Base-by-base conservation (phyloP, 1,140 invertebrate species). In the Pseudomyrmex gracilis region DNA sequence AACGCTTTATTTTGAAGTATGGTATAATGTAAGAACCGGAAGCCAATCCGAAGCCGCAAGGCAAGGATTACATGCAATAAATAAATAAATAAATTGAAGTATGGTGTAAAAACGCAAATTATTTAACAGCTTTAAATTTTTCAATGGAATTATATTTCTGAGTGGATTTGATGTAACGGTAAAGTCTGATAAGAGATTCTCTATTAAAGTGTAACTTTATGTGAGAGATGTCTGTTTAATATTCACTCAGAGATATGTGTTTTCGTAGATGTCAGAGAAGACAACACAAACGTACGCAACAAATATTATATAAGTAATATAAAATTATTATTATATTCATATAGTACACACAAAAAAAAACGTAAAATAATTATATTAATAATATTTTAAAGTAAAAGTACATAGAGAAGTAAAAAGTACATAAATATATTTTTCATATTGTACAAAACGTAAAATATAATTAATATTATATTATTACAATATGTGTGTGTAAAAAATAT, bases 381-480 rank as follows among this genome's bases (percentile, higher is more conserved):
- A n/a, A n/a, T n/a, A n/a, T n/a, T n/a, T n/a, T n/a, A n/a, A n/a
- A n/a, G n/a, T n/a, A n/a, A n/a, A n/a, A n/a, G n/a, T n/a, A n/a
- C n/a, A n/a, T n/a, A n/a, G n/a, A n/a, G n/a, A n/a, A n/a, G n/a
- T n/a, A n/a, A n/a, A n/a, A n/a, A n/a, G n/a, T n/a, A n/a, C n/a
- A n/a, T n/a, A n/a, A n/a, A n/a, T n/a, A n/a, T n/a, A n/a, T n/a
- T n/a, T n/a, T n/a, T n/a, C n/a, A n/a, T n/a, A n/a, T n/a, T n/a
- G n/a, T n/a, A n/a, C n/a, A n/a, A n/a, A n/a, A 20, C 47, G 45
- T 15, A 1, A 2, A 24, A 1, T 66, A 43, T 20, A 66, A 51
- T 17, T 66, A 45, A 66, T 66, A 61, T 20, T 47, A 22, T n/a
- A 61, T 47, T 60, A 45, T 61, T 73, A 17, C 5, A 63, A 24